Base-by-base conservation (phyloP, 2,888 invertebrate species). In the Macrosoma leucophasiata region DNA sequence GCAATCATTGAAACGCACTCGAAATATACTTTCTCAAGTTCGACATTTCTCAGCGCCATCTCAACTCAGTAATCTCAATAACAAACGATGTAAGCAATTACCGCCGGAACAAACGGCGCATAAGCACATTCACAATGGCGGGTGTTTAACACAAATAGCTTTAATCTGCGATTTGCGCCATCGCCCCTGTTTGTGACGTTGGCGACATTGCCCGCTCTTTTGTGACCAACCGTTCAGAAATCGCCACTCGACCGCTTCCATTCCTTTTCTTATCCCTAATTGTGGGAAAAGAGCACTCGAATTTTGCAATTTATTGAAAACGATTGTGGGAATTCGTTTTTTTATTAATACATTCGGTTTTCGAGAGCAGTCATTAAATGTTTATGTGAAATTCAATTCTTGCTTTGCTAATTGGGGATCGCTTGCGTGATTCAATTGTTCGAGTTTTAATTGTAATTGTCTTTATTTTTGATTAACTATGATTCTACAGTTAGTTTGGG, bases 71-170 rank as follows among this genome's bases (percentile, higher is more conserved):
- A 59, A 64, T 68, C 58, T 50, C 41, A 45, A 50, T 48, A 52
- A 50, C 52, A 48, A 52, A 46, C 49, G 46, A 31, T 39, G 47
- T 40, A 47, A 58, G 55, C 61, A 60, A 62, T 62, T 56, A 33
- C n/a, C n/a, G 29, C 38, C 21, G 36, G 36, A 52, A 48, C 53
- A 62, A 61, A 40, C 55, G 55, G 58, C 58, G 64, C 66, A 61
- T 47, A 61, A 58, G 67, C 56, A 48, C 67, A 63, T 41, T 43
- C 53, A 74, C 71, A 77, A 76, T 52, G 56, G 55, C 52, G 54
- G 48, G 58, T 73, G 77, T 77, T 77, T 77, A 66, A 56, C 62
- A 70, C 72, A 77, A 78, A 79, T 74, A 79, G 70, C 65, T 61
- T 68, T 72, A 70, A 74, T 74, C 75, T 71, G 53, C 42, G 55